Evolutionary conservation across 2,113 vertebrate species (phyloP).

Genomic region (Okapia johnstoni): DNA sequence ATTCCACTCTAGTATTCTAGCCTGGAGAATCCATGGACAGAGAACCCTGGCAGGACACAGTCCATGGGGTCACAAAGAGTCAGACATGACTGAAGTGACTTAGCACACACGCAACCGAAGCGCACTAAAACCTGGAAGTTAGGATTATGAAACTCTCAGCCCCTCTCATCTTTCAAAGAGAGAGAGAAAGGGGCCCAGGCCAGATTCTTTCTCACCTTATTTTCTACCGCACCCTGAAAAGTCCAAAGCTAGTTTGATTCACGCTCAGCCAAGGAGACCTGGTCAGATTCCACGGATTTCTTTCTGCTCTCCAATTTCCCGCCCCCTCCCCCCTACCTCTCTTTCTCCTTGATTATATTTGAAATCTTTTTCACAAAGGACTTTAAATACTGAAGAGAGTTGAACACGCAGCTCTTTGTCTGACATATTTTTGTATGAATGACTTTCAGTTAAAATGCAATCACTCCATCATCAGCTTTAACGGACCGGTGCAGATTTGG

Average conservation of each 20-base stretch:
- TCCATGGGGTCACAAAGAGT: not conserved
- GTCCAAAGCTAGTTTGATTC: not conserved
- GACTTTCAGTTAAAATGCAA: conserved; percentile 30
- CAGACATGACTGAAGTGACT: not conserved
- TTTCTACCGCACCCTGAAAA: not conserved
- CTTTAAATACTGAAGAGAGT: not conserved
- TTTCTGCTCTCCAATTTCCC: not conserved
- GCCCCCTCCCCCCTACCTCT: fast-evolving
- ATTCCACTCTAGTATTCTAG: not conserved
- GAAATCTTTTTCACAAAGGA: conserved; percentile 1
- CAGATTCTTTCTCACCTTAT: not conserved
- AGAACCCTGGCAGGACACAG: not conserved
- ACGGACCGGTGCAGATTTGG: not conserved
- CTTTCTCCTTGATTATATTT: not conserved
- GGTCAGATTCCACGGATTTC: not conserved
- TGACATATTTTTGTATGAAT: not conserved
- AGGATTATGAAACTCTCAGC: not conserved
- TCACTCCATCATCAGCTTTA: not conserved
- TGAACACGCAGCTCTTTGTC: not conserved
- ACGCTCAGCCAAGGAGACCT: not conserved
- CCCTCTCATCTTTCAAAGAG: not conserved
- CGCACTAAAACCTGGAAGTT: not conserved
- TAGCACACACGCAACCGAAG: not conserved
- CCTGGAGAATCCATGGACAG: not conserved
- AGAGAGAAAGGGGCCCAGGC: not conserved